phyloP scores from a whole-genome alignment of 2,113 vertebrate genomes.

The Ia io region DNA sequence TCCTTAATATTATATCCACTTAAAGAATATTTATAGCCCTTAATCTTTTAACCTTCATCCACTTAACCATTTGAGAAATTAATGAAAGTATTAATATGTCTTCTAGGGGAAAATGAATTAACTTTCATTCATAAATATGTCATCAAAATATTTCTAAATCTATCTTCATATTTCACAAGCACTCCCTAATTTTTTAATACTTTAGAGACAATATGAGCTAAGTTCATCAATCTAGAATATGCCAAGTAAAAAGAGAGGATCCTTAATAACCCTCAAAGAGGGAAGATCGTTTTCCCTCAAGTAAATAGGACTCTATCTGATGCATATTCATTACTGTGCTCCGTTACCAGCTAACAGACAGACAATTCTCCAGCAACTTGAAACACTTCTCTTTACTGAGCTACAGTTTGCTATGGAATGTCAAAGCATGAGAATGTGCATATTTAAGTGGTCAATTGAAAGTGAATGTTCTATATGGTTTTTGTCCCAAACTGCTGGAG shows the following conservation, averaged over 20 bases:
- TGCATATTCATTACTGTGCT: neutral
- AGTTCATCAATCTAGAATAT: conserved; percentile 41
- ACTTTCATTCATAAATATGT: conserved; percentile 29
- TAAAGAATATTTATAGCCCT: conserved; percentile 37
- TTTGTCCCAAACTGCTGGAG: neutral
- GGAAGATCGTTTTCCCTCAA: neutral
- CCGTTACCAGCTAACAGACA: neutral
- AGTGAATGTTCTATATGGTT: neutral
- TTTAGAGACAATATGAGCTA: neutral
- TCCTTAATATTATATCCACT: conserved; percentile 47
- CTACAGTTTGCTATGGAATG: neutral
- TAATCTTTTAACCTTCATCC: neutral
- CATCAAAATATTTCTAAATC: conserved; percentile 47
- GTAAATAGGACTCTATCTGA: neutral
- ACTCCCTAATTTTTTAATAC: neutral
- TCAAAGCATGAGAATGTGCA: neutral
- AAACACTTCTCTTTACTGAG: neutral
- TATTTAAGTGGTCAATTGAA: conserved; percentile 6
- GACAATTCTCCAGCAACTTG: conserved; percentile 38
- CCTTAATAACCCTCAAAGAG: neutral
- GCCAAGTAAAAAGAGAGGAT: rapidly evolving
- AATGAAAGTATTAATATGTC: conserved; percentile 26
- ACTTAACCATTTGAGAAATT: conserved; percentile 49
- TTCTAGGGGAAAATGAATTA: conserved; percentile 10
- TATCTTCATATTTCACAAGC: neutral